Conservation (phyloP, 1,140 invertebrate genomes). For the Eufriesea mexicana region DNA sequence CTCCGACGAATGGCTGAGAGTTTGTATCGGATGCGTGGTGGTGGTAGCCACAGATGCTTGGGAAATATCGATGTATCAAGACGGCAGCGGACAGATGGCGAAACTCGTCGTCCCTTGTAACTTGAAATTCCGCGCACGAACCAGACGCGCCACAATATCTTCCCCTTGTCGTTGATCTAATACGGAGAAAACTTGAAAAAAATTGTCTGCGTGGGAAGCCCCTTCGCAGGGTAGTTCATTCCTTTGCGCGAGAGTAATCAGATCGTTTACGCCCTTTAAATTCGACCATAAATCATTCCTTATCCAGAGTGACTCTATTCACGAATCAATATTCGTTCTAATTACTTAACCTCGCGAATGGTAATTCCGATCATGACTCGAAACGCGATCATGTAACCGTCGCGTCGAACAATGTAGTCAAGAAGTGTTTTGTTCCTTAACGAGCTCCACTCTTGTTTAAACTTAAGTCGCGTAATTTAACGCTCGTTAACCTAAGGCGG, state of each 20-base stretch:
- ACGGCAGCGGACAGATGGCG: not conserved
- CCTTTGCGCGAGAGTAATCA: not conserved
- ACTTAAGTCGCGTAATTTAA: not conserved
- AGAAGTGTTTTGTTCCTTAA: not conserved
- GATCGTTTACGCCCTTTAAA: not conserved
- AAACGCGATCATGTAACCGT: not conserved
- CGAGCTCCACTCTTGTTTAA: not conserved
- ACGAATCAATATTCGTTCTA: no score
- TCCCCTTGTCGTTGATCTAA: not conserved
- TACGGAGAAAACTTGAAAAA: not conserved
- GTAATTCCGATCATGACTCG: not conserved
- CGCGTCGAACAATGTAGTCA: not conserved
- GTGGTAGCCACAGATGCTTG: conserved; percentile 13
- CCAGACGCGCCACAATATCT: not conserved
- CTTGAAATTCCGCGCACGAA: not conserved
- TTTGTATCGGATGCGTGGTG: not conserved
- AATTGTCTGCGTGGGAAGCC: not conserved
- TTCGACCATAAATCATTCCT: not conserved
- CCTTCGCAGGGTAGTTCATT: not conserved
- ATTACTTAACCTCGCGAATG: not conserved
- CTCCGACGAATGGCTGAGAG: not conserved
- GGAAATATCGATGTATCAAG: conserved; percentile 19
- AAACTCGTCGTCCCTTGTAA: not conserved
- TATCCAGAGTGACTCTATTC: not conserved
- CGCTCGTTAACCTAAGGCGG: no score